Conservation (phyloP, 37 sponge, comb jelly and placozoan genomes). For the Crambe crambe region DNA sequence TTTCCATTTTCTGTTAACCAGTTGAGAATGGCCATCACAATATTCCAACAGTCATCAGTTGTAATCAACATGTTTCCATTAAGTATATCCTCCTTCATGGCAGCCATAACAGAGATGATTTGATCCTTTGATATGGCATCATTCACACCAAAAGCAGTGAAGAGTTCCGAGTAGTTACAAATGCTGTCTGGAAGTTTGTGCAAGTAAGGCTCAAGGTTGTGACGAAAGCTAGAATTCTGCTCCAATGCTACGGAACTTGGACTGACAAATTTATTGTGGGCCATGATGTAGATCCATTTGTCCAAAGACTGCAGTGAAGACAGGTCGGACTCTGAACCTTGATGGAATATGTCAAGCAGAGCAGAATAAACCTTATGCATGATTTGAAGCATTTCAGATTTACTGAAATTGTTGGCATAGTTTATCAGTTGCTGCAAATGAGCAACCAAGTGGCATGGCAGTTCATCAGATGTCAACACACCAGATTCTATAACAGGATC, state of each 20-base stretch:
- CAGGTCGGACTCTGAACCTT: not conserved
- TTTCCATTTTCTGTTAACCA: constrained; percentile 36
- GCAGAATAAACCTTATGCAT: not conserved
- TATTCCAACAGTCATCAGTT: constrained; percentile 22
- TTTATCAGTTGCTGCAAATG: constrained; percentile 18
- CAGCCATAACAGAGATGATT: constrained; percentile 19
- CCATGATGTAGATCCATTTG: constrained; percentile 35
- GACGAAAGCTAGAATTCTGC: constrained; percentile 17
- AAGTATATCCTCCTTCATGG: constrained; percentile 5
- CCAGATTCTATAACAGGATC: not conserved
- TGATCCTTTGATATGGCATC: constrained; percentile 1
- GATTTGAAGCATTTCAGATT: not conserved
- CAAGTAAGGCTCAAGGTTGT: constrained; percentile 49
- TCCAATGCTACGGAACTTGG: constrained; percentile 21
- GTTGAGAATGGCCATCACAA: constrained; percentile 44
- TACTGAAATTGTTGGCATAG: not conserved
- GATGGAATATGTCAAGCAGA: not conserved
- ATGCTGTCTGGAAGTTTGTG: constrained; percentile 24
- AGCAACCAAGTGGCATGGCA: constrained; percentile 3
- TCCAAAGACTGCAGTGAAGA: not conserved
- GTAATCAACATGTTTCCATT: not conserved
- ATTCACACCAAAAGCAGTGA: constrained; percentile 1
- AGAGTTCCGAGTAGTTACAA: not conserved
- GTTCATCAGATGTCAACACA: not conserved
- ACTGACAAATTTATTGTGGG: constrained; percentile 21